Evolutionary conservation across 2,113 vertebrate genomes (phyloP).

Genomic region (Hemichromis elongatus): DNA sequence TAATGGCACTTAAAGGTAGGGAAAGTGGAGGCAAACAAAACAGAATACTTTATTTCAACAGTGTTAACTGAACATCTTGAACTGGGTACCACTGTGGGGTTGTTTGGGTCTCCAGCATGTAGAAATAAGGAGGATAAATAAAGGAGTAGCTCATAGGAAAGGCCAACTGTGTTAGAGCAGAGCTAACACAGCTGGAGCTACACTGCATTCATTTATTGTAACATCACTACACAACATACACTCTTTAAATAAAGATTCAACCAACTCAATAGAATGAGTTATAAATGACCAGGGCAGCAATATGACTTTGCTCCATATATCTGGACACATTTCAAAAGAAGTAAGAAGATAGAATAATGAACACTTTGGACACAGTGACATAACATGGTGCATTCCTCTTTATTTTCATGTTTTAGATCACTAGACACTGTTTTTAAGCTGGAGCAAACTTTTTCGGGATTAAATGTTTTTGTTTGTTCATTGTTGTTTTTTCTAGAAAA

Average conservation of each 20-base stretch:
- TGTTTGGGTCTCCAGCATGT: background rate
- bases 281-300: background rate
- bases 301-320: background rate
- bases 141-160: no score
- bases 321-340: background rate
- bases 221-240: no score
- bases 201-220: no score
- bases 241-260: background rate
- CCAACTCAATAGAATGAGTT: background rate
- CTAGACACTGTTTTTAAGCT: background rate
- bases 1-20: background rate
- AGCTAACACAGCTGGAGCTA: no score
- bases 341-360: background rate
- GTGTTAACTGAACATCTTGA: fast-evolving
- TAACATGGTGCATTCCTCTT: fast-evolving
- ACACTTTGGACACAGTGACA: background rate
- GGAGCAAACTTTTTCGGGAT: background rate
- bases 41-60: background rate
- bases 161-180: no score
- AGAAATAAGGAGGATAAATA: background rate
- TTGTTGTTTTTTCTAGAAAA: background rate
- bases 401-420: background rate
- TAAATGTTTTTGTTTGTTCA: background rate
- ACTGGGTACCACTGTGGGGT: background rate
- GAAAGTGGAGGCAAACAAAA: background rate